A percentile compares a stretch with the other conserved stretches of the same genome.
phyloP scores from a whole-genome alignment of 2,113 vertebrate species.

The Petaurus breviceps region DNA sequence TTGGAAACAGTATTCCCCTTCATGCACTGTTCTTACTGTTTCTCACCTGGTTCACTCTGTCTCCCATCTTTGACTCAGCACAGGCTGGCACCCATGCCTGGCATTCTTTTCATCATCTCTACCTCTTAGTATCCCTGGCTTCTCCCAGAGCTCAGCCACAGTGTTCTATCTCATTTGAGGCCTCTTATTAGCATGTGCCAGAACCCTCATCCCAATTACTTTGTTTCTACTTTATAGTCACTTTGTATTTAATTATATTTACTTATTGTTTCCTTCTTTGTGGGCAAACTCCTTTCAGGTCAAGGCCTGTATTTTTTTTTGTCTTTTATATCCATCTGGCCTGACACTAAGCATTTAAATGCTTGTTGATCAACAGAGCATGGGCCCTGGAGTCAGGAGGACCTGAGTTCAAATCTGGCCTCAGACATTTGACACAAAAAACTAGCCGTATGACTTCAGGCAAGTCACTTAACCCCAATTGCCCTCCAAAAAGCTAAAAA shows the following conservation, averaged over 20 bases:
- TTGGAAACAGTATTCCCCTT: too few relatives aligned
- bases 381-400: too few relatives aligned
- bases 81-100: neutral
- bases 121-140: too few relatives aligned
- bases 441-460: too few relatives aligned
- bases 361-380: neutral
- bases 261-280: neutral
- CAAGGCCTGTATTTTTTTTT: neutral
- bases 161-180: neutral
- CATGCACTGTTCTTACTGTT: too few relatives aligned
- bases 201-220: neutral
- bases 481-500: too few relatives aligned
- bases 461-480: too few relatives aligned
- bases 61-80: neutral
- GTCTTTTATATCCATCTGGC: neutral
- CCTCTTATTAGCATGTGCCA: neutral
- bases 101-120: neutral
- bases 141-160: neutral
- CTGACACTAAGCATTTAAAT: neutral
- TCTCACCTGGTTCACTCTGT: neutral
- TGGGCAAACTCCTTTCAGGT: neutral
- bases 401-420: too few relatives aligned
- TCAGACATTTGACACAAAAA: too few relatives aligned
- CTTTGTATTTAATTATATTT: neutral
- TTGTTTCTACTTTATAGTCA: neutral